Base-by-base conservation (phyloP, 1,140 invertebrate genomes). In the Eubasilissa regina region DNA sequence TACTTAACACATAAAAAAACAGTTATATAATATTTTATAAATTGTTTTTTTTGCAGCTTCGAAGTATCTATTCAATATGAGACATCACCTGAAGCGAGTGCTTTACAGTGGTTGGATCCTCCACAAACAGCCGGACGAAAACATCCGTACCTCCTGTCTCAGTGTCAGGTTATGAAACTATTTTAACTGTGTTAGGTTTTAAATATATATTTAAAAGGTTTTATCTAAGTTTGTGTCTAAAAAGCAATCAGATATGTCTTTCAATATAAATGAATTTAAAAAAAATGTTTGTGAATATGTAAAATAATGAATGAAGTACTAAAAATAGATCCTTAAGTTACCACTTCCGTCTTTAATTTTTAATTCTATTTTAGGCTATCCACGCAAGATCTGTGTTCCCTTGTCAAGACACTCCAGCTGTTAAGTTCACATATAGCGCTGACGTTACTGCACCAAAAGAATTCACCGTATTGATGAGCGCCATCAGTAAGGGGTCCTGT, bases 381-480 rank as follows among this genome's bases (percentile, higher is more conserved):
- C 95, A 97, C 89, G 94, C 94, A 1, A 90, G 97, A 66, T 95
- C 96, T 9, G 92, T 98, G 76, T 77, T 98, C 12, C 97, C 98
- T 4, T 98, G 97, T 85, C 97, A 99, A 91, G 97, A 99, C 88
- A 95, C 97, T 0, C 97, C 97, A 4, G 91, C 92, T n/a, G 94
- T 97, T 0, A 99, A 99, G 89, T 92, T 93, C 78, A 94, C 95
- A 3, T 99, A 97, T 85, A 91, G 92, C 75, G 97, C 97, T 3
- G 91, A 92, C 81, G 94, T 98, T 35, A 91, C 91, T 62, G 96
- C 94, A 66, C 94, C 95, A n/a, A 87, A 85, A 19, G 92, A 94
- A 77, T 89, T 98, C 19, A 94, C 92, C 3, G 96, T 96, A 4
- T 86, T 99, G 10, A 98, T 99, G 97, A 98, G 97, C 86, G 97